Evolutionary conservation across 2,113 vertebrate genomes (phyloP).

Genomic region (Campylorhamphus procurvoides): DNA sequence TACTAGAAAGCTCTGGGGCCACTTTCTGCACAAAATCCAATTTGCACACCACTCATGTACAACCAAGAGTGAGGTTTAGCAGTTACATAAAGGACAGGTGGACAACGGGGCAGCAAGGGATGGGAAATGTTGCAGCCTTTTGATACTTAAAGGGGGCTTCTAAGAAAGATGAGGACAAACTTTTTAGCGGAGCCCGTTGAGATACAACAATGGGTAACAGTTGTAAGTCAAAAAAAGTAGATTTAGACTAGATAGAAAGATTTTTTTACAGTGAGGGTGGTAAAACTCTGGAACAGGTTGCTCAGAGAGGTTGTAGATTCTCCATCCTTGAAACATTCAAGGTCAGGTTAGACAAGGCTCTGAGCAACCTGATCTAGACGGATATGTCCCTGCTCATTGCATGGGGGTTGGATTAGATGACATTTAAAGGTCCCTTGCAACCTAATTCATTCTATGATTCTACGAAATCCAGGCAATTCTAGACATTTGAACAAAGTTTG

Average conservation of each 20-base stretch:
- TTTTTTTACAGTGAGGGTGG: not conserved
- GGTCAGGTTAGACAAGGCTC: not conserved
- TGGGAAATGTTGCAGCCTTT: not conserved
- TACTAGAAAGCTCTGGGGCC: not conserved
- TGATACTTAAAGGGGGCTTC: not conserved
- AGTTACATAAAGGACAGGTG: not conserved
- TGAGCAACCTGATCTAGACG: not conserved
- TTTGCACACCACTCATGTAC: not conserved
- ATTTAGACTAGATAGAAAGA: not conserved
- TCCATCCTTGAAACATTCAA: not conserved
- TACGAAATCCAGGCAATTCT: not conserved
- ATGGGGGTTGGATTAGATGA: not conserved
- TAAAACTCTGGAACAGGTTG: not conserved
- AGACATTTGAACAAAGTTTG: not conserved
- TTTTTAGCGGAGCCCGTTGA: not conserved
- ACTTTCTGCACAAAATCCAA: not conserved
- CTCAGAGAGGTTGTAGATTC: not conserved
- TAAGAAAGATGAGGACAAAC: not conserved
- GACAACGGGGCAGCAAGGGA: not conserved
- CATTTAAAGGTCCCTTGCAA: not conserved
- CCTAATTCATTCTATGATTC: not conserved
- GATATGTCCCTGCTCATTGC: not conserved
- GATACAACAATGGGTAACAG: not conserved
- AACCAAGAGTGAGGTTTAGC: not conserved
- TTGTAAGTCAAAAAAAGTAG: not conserved